phyloP scores from a whole-genome alignment of 2,797 vertebrate species.

The Ctenochaetus hawaiiensis region DNA sequence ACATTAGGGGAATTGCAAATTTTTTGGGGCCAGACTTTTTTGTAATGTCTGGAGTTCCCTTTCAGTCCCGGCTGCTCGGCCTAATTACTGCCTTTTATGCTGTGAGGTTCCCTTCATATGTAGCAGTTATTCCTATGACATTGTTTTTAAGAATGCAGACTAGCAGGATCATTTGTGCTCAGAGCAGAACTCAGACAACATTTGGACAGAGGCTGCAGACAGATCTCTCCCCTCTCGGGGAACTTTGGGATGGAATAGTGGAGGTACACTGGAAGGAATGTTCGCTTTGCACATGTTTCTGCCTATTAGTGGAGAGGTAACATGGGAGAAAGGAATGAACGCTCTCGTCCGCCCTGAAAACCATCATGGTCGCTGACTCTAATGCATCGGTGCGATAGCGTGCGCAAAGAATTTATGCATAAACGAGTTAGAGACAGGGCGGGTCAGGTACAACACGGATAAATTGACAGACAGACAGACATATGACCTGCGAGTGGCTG shows the following conservation, averaged over 20 bases:
- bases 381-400: slow-evolving; percentile 63
- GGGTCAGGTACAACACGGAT: slow-evolving; percentile 60
- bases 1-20: background rate
- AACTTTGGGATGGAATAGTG: slow-evolving; percentile 39
- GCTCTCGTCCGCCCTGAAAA: slow-evolving; percentile 44
- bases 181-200: slow-evolving; percentile 8
- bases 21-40: background rate
- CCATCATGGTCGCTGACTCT: slow-evolving; percentile 44
- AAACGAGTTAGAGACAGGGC: slow-evolving; percentile 69
- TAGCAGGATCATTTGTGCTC: slow-evolving; percentile 8
- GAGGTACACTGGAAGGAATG: slow-evolving; percentile 56
- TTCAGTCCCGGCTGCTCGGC: background rate
- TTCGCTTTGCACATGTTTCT: slow-evolving; percentile 42
- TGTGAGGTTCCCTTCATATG: slow-evolving; percentile 24
- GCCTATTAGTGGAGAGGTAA: slow-evolving; percentile 36
- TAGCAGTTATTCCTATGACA: slow-evolving; percentile 10
- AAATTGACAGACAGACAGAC: slow-evolving; percentile 77
- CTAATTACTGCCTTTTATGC: slow-evolving; percentile 15
- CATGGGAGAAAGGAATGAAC: slow-evolving; percentile 49
- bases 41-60: background rate
- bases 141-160: slow-evolving; percentile 15
- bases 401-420: slow-evolving; percentile 67
- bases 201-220: slow-evolving; percentile 27
- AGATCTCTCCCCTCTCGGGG: slow-evolving; percentile 15
- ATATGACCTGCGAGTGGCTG: slow-evolving; percentile 70